Conservation (phyloP, 2,888 invertebrate genomes). For the Caenorhabditis japonica region DNA sequence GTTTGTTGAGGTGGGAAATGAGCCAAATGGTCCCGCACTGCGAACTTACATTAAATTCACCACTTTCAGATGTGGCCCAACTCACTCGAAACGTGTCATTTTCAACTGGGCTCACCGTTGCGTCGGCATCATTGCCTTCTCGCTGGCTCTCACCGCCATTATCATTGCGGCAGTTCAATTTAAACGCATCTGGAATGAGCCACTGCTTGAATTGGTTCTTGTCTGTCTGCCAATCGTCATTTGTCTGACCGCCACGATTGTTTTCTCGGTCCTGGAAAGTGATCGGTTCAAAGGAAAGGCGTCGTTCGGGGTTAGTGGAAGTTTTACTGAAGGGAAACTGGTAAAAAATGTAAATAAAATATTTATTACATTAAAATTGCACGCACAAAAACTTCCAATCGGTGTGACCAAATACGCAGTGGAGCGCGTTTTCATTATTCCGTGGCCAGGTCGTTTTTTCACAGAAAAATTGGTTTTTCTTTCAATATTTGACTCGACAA, state of each 20-base stretch:
- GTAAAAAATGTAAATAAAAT: no score
- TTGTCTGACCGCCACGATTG: conserved; percentile 29
- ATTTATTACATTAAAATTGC: no score
- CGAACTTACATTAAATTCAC: background rate
- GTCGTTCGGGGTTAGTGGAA: conserved; percentile 35
- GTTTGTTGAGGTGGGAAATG: conserved; percentile 38
- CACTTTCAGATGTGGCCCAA: conserved; percentile 52
- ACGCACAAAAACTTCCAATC: no score
- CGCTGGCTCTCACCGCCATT: conserved; percentile 53
- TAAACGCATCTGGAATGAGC: conserved; percentile 58
- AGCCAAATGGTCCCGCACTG: background rate
- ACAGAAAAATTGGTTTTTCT: no score
- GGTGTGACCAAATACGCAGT: no score
- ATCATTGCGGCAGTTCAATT: conserved; percentile 59
- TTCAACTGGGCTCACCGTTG: conserved; percentile 57
- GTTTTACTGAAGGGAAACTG: background rate
- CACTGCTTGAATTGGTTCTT: conserved; percentile 55
- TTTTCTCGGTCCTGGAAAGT: conserved; percentile 32
- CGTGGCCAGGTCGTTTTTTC: no score
- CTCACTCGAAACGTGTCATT: conserved; percentile 32
- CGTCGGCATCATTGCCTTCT: conserved; percentile 43
- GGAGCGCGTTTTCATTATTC: no score
- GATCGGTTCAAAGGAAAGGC: conserved; percentile 32
- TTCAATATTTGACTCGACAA: no score
- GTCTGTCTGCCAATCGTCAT: conserved; percentile 42